phyloP scores from a whole-genome alignment of 2,797 vertebrate genomes.

The Fringilla coelebs region DNA sequence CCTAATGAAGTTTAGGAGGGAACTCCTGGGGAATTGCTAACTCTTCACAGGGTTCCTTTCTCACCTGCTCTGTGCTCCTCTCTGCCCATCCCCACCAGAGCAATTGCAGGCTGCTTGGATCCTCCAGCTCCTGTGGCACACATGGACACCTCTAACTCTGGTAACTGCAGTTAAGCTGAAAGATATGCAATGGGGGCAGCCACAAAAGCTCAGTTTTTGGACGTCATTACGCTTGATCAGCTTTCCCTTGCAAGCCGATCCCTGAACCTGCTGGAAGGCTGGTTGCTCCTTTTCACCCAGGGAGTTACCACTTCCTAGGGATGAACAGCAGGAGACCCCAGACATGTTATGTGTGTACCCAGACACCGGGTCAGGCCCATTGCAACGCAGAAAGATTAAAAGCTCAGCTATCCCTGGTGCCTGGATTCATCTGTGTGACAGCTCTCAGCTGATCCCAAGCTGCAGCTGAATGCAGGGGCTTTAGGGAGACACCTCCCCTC shows the following conservation, averaged over 20 bases:
- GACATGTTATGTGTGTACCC: not conserved
- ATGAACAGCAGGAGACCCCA: not conserved
- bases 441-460: not conserved
- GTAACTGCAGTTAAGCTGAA: not conserved
- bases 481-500: not conserved
- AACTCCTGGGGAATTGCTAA: not conserved
- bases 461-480: not conserved
- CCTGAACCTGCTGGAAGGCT: not conserved
- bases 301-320: not conserved
- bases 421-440: not conserved
- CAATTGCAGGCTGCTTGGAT: not conserved
- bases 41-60: not conserved
- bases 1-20: not conserved
- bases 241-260: not conserved
- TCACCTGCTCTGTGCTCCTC: not conserved
- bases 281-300: not conserved
- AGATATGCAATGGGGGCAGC: not conserved
- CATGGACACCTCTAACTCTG: not conserved
- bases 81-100: not conserved
- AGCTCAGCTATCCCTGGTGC: not conserved
- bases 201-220: not conserved
- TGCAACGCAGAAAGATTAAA: not conserved
- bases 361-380: accelerated
- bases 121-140: not conserved
- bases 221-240: not conserved